Evolutionary conservation across 2,797 vertebrate species (phyloP).

Genomic region (Xenopus petersii): DNA sequence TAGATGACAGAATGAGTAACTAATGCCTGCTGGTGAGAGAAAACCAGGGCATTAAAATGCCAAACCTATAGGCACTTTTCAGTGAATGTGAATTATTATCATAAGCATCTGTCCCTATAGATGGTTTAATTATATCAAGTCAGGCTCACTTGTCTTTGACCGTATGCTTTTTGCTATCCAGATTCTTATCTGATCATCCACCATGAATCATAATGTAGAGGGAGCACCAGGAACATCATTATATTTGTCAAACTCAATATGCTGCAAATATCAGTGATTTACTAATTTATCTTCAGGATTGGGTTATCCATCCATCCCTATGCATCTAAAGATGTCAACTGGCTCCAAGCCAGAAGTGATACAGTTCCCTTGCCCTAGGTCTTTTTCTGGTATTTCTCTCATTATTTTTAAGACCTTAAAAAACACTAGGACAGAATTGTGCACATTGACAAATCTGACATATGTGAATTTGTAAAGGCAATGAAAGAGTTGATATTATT

Average conservation of each 20-base stretch:
- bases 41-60: conserved; percentile 68
- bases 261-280: conserved; percentile 37
- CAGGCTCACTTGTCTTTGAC: conserved; percentile 54
- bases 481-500: no score
- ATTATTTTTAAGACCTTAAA: no score
- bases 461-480: no score
- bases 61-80: conserved; percentile 65
- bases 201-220: conserved; percentile 40
- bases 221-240: conserved; percentile 39
- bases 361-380: no score
- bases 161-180: conserved; percentile 41
- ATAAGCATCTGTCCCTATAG: conserved; percentile 60
- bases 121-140: conserved; percentile 57
- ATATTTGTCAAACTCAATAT: conserved; percentile 46
- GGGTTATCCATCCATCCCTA: conserved; percentile 34
- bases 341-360: not conserved
- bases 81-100: conserved; percentile 67
- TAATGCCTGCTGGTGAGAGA: conserved; percentile 70
- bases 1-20: conserved; percentile 60
- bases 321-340: not conserved
- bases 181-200: conserved; percentile 40
- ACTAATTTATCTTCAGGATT: conserved; percentile 31
- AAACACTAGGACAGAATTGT: no score
- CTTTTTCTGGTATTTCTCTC: no score
- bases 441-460: no score